phyloP scores from a whole-genome alignment of 2,888 invertebrate species.

The Acanthoscelides obtectus region DNA sequence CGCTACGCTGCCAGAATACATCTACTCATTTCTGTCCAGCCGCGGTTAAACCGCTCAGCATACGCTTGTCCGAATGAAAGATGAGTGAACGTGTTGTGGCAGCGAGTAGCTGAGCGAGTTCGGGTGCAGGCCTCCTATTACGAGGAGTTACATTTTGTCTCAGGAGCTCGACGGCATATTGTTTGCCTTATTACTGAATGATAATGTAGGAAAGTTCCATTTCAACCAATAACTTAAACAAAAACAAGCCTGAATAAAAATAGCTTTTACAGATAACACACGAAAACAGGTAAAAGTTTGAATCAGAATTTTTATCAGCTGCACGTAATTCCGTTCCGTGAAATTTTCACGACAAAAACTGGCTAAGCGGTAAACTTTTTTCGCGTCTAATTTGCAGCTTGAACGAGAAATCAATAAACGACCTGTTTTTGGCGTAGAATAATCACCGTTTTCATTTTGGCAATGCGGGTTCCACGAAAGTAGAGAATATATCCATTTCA shows the following conservation, averaged over 20 bases:
- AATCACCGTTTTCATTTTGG: not conserved
- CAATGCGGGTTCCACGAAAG: not conserved
- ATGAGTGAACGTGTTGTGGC: too few relatives aligned
- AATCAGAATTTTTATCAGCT: constrained; percentile 23
- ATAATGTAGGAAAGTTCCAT: not conserved
- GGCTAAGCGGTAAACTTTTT: not conserved
- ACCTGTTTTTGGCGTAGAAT: not conserved
- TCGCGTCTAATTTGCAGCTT: not conserved
- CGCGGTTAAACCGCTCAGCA: too few relatives aligned
- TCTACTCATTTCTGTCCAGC: too few relatives aligned
- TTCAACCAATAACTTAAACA: not conserved
- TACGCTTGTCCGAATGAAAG: too few relatives aligned
- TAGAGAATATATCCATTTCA: not conserved
- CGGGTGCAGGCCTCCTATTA: too few relatives aligned
- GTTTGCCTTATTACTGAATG: not conserved
- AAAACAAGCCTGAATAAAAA: not conserved
- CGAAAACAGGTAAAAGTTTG: not conserved
- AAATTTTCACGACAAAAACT: not conserved
- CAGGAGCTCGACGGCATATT: too few relatives aligned
- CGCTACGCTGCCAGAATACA: too few relatives aligned
- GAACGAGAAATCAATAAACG: not conserved
- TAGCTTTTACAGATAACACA: not conserved
- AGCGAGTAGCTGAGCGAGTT: too few relatives aligned
- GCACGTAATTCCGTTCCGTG: not conserved
- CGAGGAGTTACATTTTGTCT: too few relatives aligned